These are phyloP conservation scores for Hyaena hyaena DNA, from an alignment of 2,113 vertebrate genomes.

Conservation along the genomic window DNA sequence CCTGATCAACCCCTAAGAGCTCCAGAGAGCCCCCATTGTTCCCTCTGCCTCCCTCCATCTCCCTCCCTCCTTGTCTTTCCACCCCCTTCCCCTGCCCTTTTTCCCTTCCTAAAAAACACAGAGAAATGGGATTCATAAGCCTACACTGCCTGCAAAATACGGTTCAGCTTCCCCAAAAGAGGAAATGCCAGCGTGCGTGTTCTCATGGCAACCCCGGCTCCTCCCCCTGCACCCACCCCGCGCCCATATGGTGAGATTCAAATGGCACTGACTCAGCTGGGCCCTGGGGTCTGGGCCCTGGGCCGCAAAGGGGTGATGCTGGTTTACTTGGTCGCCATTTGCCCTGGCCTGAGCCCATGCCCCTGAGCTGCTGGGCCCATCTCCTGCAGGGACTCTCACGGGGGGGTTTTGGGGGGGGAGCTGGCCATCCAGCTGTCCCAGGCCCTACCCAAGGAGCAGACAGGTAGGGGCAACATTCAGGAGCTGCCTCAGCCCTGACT, in stretches of 20 bases:
- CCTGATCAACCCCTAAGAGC: neutral
- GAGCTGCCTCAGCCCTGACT: neutral
- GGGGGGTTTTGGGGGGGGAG: neutral
- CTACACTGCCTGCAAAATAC: conserved; percentile 70
- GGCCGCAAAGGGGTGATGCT: neutral
- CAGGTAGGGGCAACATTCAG: neutral
- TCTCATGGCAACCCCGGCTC: conserved; percentile 80
- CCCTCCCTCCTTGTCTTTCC: conserved; percentile 48
- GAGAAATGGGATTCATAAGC: conserved; percentile 79
- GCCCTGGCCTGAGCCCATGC: neutral
- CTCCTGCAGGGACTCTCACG: neutral
- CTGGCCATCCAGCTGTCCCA: neutral
- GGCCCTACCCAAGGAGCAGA: neutral
- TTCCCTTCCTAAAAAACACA: conserved; percentile 81
- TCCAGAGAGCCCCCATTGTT: neutral
- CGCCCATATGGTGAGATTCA: conserved; percentile 70
- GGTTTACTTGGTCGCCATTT: neutral
- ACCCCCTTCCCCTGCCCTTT: conserved; percentile 76
- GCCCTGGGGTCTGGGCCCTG: neutral
- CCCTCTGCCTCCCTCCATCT: neutral
- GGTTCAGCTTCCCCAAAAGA: conserved; percentile 81
- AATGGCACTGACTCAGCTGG: conserved; percentile 33
- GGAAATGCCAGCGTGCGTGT: conserved; percentile 80
- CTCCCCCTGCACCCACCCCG: conserved; percentile 60
- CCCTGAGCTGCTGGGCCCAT: neutral